Evolutionary conservation across 2,888 invertebrate species (phyloP), one percentile per base, ranked within the genome.

Genomic region (Masnerella sp.): DNA sequence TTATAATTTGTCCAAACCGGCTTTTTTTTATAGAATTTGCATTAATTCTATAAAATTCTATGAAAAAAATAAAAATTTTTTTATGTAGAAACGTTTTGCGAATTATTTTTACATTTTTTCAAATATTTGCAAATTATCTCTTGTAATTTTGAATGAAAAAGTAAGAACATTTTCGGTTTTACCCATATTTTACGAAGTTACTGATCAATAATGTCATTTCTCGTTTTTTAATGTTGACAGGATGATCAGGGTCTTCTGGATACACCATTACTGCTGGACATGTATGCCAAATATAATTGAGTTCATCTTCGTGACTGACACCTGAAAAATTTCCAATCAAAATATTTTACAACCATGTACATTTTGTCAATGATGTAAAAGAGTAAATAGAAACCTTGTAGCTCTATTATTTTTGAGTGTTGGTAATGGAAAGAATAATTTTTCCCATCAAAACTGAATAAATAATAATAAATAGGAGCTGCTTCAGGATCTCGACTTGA

Each of bases 391-490:
- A 28, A 32, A 72, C 71, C 71, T 3, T 52, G 5, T 5, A 65
- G 40, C 40, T 72, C 54, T 0, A 54, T 65, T 14, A 71, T 59
- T 2, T 22, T 20, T n/a, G 2, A 2, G 1, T 0, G 1, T 49
- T 62, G 64, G 22, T 71, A 59, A 65, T 71, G 71, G 14, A 12
- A 71, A 2, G 71, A 64, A 25, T 52, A 71, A 28, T 71, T 38
- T 51, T 52, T 45, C 8, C 43, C 43, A 38, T 71, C 52, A 15
- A 40, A 71, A 32, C 28, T 32, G 22, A 65, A 65, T 36, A 51
- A 43, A 15, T 71, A 64, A 17, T 71, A 71, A 51, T 64, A 71
- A 43, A 71, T 30, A 36, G 62, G 71, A 0, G 38, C 20, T 28
- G 0, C 3, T 8, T 5, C 5, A 12, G 51, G 0, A 30, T 68